Evolutionary conservation across 2,113 vertebrate species (phyloP), one percentile per base, ranked within the genome.

Genomic region (Lophura nycthemera): DNA sequence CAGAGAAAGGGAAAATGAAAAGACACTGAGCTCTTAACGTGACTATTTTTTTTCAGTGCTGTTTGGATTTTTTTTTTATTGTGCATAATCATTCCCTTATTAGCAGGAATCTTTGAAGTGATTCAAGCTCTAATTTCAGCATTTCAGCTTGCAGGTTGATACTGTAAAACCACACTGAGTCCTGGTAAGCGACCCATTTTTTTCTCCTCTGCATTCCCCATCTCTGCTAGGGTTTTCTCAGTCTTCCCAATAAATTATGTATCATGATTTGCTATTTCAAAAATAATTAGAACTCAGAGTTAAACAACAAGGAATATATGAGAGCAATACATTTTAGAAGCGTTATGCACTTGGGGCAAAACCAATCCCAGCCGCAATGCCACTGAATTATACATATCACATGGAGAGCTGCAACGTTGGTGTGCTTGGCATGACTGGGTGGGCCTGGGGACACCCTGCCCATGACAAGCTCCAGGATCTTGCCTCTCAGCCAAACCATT

Each of bases 231-330:
- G 19, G 48, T 90, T 92, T 95, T 88, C 92, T 93, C 52, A 34
- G 13, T 65, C 73, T 83, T 93, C 45, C 72, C 88, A 89, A 94
- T 97, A 96, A 96, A 97, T 97, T 95, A 96, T 95, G 94, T 74
- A 96, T 95, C 81, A 83, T 3, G 1, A 90, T 74, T 89, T 95
- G 82, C 92, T 56, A 24, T 89, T 93, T 97, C 76, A 89, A 88
- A 95, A 91, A 93, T 95, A 93, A 94, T 94, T 88, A 78, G 63
- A 95, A 84, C 70, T 66, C 84, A 0, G 22, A 91, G 86, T 85
- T 91, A 82, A 95, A 90, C 83, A 90, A 90, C 83, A 75, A 89
- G 82, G 88, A 85, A 56, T 85, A 91, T 92, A 43, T 52, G 47
- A 89, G 38, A 40, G 82, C 43, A 61, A 79, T 57, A 69, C 54